A percentile compares a stretch with the other conserved stretches of the same genome.
Conservation (phyloP, 2,113 vertebrate species). For the Acanthochromis polyacanthus region DNA sequence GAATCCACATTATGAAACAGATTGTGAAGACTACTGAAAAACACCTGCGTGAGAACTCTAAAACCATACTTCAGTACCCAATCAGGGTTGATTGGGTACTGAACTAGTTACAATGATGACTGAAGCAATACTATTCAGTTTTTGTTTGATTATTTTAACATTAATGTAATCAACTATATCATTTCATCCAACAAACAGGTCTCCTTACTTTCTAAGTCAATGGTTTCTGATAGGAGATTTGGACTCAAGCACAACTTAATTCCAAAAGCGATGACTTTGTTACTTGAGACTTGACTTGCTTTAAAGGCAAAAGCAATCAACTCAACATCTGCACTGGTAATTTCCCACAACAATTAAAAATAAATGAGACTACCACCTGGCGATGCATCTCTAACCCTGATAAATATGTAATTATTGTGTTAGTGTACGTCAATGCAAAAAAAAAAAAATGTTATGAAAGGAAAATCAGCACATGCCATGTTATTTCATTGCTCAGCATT, state of each 20-base stretch:
- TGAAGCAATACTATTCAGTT: not conserved
- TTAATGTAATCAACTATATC: too few species aligned
- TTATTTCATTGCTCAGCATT: too few species aligned
- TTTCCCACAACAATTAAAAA: not conserved
- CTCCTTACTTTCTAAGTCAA: too few species aligned
- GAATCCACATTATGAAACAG: not conserved
- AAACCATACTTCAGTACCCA: not conserved
- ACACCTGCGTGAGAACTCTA: not conserved
- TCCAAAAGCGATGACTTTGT: not conserved
- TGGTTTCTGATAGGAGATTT: too few species aligned
- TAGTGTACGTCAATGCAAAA: not conserved
- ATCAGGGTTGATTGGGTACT: not conserved
- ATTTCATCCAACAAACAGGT: too few species aligned
- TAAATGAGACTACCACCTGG: not conserved
- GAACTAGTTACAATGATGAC: not conserved
- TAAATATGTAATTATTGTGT: not conserved
- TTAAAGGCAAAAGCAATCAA: not conserved
- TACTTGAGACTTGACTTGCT: not conserved
- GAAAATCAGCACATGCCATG: not conserved
- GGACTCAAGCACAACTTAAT: too few species aligned
- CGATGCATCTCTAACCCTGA: not conserved
- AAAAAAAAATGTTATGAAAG: not conserved
- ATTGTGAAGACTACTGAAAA: not conserved
- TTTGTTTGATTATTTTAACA: too few species aligned
- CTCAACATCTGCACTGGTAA: not conserved